Evolutionary conservation across 2,888 invertebrate genomes (phyloP).

Genomic region (Eupithecia inturbata): DNA sequence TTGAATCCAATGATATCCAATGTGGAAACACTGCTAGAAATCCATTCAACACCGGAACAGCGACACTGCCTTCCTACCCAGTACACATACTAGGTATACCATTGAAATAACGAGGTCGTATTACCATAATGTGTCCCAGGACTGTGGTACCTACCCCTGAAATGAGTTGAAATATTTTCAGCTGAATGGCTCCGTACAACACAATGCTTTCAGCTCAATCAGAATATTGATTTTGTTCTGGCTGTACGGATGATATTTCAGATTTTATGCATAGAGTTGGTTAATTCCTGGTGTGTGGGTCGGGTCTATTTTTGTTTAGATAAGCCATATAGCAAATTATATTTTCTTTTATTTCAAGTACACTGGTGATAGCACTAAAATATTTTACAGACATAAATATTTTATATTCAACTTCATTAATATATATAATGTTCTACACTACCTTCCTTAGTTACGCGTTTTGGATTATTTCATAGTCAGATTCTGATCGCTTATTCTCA

Average conservation of each 20-base stretch:
- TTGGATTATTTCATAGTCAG: too few species aligned
- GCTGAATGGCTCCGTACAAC: slow-evolving; percentile 29
- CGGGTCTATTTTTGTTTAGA: not conserved
- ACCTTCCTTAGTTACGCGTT: too few species aligned
- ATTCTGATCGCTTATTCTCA: too few species aligned
- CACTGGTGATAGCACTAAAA: not conserved
- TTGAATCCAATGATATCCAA: not conserved
- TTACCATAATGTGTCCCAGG: slow-evolving; percentile 38
- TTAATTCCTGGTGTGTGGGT: not conserved
- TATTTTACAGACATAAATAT: not conserved
- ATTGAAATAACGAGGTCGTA: slow-evolving; percentile 33
- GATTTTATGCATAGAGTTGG: not conserved
- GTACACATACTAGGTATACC: slow-evolving; percentile 11
- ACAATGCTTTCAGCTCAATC: slow-evolving; percentile 31
- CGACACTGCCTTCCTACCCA: slow-evolving; percentile 8
- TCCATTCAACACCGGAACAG: slow-evolving; percentile 10
- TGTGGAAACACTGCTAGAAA: slow-evolving; percentile 12
- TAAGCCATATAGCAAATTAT: not conserved
- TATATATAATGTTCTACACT: too few species aligned
- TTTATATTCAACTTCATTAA: too few species aligned
- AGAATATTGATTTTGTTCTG: slow-evolving; percentile 33
- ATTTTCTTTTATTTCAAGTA: not conserved
- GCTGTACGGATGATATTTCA: slow-evolving; percentile 15
- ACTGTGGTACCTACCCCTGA: slow-evolving; percentile 30
- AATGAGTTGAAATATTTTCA: slow-evolving; percentile 38